phyloP scores from a whole-genome alignment of 2,888 invertebrate genomes.

The Ochlodes sylvanus region DNA sequence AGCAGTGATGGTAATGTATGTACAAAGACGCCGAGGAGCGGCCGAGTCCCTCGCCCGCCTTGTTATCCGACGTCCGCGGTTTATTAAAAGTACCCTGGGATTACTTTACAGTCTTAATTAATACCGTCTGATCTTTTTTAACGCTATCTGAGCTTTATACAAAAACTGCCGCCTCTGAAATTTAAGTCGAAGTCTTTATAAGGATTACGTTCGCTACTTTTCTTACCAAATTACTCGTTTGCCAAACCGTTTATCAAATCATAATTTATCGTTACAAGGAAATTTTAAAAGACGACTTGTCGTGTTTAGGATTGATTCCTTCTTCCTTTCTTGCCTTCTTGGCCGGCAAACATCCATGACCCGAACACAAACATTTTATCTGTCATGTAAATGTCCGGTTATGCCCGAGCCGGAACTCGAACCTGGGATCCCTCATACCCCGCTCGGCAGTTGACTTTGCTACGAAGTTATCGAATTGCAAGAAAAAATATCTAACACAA shows the following conservation, averaged over 20 bases:
- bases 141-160: slow-evolving; percentile 42
- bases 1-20: not conserved
- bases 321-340: too few species aligned
- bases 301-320: too few species aligned
- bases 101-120: slow-evolving; percentile 23
- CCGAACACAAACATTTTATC: too few species aligned
- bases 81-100: slow-evolving; percentile 8
- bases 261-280: too few species aligned
- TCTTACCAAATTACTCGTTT: not conserved
- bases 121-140: slow-evolving; percentile 29
- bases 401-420: too few species aligned
- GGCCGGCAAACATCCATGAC: too few species aligned
- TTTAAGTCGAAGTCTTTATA: slow-evolving; percentile 1
- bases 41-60: not conserved
- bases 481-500: not conserved
- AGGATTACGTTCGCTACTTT: not conserved
- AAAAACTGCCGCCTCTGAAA: slow-evolving; percentile 40
- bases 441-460: too few species aligned
- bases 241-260: not conserved
- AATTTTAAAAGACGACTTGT: too few species aligned
- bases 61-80: not conserved
- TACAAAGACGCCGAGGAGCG: not conserved
- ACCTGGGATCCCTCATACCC: too few species aligned
- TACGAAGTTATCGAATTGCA: not conserved
- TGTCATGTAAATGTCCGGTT: too few species aligned